Evolutionary conservation across 2,797 vertebrate species (phyloP), one percentile per base, ranked within the genome.

Genomic region (Acestrorhynchus altus): DNA sequence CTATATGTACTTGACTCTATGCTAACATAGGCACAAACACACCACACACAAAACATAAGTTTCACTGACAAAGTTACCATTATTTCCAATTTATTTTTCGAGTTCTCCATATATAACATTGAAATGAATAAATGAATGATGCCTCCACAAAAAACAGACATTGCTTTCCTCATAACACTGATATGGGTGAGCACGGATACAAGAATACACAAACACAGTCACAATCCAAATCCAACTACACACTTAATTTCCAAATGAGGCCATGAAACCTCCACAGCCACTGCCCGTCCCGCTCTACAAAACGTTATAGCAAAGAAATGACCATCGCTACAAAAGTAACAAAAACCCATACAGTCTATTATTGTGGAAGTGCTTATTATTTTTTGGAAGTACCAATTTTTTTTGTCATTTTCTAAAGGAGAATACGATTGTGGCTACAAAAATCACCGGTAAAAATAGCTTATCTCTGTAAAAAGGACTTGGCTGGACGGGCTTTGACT

Each of bases 371-470:
- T 94, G 91, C 90, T 90, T 91, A 88, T 89, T 84, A 90, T 87
- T 86, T 92, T 87, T 92, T 92, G 93, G 92, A 94, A 94, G 93
- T 92, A 87, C 76, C 71, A 47, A 80, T 77, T 69, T 81, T 89
- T 90, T 84, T 91, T 87, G 83, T 90, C 75, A 74, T 89, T 90
- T 88, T 89, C 84, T 87, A 90, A 91, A 92, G 90, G 87, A 91
- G 91, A 89, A 91, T 85, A 88, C 84, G 90, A 90, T 87, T 87
- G 89, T 87, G 84, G 80, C 90, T 94, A 93, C 87, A 94, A 94
- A 35, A 93, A 94, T 92, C 89, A 93, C 86, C 92, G 92, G 91
- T 93, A 94, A 94, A 95, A 95, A 94, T 94, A 94, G 88, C 89
- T 93, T 84, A 86, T 94, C 92, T 95, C 87, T 93, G 92, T 94